These are phyloP conservation scores for Dugesia japonica DNA, from an alignment of 2,888 invertebrate species.

Conservation along the genomic window DNA sequence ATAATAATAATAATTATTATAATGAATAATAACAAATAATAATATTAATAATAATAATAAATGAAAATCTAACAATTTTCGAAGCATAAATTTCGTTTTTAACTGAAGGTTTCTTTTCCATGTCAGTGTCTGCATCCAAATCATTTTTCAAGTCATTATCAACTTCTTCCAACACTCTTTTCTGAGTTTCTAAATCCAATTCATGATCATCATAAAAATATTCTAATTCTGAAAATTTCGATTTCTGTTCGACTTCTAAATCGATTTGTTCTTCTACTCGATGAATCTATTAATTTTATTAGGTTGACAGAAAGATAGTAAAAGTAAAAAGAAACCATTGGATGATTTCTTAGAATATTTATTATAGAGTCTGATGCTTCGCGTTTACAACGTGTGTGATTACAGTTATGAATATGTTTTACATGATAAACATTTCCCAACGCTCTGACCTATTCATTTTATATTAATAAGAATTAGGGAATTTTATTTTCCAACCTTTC, in stretches of 20 bases:
- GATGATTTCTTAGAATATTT: background rate
- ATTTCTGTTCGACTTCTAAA: background rate
- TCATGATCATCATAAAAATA: conserved; percentile 15
- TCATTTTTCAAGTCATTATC: background rate
- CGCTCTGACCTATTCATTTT: background rate
- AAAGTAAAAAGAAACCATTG: background rate
- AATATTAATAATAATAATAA: background rate
- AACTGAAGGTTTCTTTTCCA: background rate
- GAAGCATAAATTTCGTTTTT: background rate
- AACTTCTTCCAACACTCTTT: background rate
- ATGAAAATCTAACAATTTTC: background rate
- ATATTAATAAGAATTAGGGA: no score
- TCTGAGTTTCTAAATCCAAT: background rate
- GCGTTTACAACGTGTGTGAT: background rate
- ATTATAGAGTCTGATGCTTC: background rate
- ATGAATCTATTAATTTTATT: background rate
- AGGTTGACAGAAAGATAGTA: background rate
- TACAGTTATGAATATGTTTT: background rate
- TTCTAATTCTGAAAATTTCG: background rate
- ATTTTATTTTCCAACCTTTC: no score
- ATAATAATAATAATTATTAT: no score
- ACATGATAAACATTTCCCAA: background rate
- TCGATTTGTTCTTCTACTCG: background rate
- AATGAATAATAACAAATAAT: no score
- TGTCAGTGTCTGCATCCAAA: background rate